These are phyloP conservation scores for Tinea semifulvella DNA, from an alignment of 2,888 invertebrate genomes.

Conservation along the genomic window DNA sequence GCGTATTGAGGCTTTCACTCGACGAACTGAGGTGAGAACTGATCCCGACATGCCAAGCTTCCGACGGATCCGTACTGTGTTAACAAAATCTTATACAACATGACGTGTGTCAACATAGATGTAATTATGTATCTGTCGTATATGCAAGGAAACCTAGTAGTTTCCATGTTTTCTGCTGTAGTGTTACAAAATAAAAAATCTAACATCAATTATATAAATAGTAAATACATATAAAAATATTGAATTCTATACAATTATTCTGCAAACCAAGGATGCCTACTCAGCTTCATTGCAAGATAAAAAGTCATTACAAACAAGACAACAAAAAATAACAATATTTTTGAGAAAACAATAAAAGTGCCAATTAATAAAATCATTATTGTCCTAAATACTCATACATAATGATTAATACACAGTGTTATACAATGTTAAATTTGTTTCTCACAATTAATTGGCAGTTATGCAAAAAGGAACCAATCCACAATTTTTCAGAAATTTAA, in stretches of 20 bases:
- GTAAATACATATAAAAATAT: too few relatives aligned
- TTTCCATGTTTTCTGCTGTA: not conserved
- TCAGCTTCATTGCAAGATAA: slow-evolving; percentile 7
- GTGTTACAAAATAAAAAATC: not conserved
- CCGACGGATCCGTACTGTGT: slow-evolving; percentile 30
- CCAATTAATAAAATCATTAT: slow-evolving; percentile 3
- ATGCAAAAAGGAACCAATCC: too few relatives aligned
- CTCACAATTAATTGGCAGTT: too few relatives aligned
- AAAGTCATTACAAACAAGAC: not conserved
- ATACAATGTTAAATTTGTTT: too few relatives aligned
- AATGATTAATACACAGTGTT: not conserved
- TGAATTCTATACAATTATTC: not conserved
- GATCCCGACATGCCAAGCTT: slow-evolving; percentile 36
- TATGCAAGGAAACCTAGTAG: slow-evolving; percentile 8
- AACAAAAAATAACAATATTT: not conserved
- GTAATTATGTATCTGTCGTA: not conserved
- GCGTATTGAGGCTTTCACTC: slow-evolving; percentile 72
- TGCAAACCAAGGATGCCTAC: slow-evolving; percentile 8
- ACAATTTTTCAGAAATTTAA: too few relatives aligned
- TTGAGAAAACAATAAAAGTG: not conserved
- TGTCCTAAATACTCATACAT: not conserved
- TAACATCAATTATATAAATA: not conserved
- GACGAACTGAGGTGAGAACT: slow-evolving; percentile 62
- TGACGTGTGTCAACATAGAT: not conserved
- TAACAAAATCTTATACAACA: slow-evolving; percentile 3